phyloP scores from a whole-genome alignment of 2,888 invertebrate species.

The Drosophila mettleri region DNA sequence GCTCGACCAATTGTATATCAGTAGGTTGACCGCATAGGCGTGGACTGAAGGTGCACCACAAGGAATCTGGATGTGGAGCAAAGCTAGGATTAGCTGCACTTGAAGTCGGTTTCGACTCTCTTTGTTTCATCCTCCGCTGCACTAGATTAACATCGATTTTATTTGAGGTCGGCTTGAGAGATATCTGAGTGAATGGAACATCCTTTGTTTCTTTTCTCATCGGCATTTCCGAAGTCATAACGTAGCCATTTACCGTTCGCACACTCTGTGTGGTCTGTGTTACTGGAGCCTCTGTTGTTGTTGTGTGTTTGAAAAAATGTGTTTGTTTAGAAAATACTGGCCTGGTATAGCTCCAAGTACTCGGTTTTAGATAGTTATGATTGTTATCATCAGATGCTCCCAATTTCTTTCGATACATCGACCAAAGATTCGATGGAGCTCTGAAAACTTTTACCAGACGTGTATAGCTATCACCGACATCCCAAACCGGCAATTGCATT shows the following conservation, averaged over 20 bases:
- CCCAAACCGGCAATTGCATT: conserved; percentile 8
- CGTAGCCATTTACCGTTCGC: neutral
- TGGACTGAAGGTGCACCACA: conserved; percentile 17
- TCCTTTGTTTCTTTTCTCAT: neutral
- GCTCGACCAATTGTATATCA: neutral
- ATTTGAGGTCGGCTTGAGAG: neutral
- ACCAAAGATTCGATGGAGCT: neutral
- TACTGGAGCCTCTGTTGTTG: conserved; percentile 1
- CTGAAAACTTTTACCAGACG: neutral
- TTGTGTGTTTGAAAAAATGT: neutral
- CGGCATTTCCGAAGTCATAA: neutral
- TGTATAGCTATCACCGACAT: conserved; percentile 2
- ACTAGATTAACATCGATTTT: neutral
- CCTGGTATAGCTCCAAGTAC: neutral
- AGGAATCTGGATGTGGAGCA: conserved; percentile 6
- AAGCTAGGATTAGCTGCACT: neutral
- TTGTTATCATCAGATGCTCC: neutral
- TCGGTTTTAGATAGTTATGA: neutral
- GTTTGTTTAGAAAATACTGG: neutral
- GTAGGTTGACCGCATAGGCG: conserved; percentile 7
- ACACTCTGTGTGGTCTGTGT: neutral
- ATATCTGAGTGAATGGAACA: neutral
- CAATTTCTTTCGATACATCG: neutral
- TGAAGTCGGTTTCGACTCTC: neutral
- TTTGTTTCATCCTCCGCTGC: neutral